Evolutionary conservation across 2,113 vertebrate species (phyloP).

Genomic region (Colossoma macropomum): DNA sequence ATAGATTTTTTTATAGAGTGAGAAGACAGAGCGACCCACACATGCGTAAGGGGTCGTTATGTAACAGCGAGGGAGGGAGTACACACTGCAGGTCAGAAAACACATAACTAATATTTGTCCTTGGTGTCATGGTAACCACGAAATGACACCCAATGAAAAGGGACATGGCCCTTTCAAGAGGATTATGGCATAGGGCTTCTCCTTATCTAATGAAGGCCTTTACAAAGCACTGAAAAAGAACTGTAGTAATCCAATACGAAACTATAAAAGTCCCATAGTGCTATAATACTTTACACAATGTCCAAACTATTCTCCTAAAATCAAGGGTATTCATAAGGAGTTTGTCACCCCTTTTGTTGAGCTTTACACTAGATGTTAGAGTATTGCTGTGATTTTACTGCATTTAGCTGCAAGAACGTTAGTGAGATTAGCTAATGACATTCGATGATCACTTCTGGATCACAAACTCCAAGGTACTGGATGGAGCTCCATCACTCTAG

Average conservation of each 20-base stretch:
- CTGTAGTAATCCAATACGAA: too few relatives aligned
- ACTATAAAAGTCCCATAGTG: too few relatives aligned
- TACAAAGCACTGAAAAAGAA: too few relatives aligned
- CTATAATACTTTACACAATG: neutral
- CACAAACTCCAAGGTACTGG: neutral
- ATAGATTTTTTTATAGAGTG: neutral
- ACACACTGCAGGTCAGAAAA: slow-evolving; percentile 21
- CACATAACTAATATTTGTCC: slow-evolving; percentile 44
- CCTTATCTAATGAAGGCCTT: neutral
- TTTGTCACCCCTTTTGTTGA: too few relatives aligned
- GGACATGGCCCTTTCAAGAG: slow-evolving; percentile 8
- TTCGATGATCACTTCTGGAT: neutral
- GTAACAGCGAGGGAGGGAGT: slow-evolving; percentile 33
- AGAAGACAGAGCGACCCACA: neutral
- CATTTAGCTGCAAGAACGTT: too few relatives aligned
- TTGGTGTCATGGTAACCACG: slow-evolving; percentile 49
- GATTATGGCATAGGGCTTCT: neutral
- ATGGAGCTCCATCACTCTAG: neutral
- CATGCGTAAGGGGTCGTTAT: slow-evolving; percentile 8
- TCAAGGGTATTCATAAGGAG: too few relatives aligned
- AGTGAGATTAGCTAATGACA: too few relatives aligned
- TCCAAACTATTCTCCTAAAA: neutral
- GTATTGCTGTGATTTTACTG: too few relatives aligned
- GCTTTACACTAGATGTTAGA: too few relatives aligned
- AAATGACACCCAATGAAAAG: slow-evolving; percentile 48